Conservation (phyloP, 2,888 invertebrate genomes). For the Napeogenes sylphis region DNA sequence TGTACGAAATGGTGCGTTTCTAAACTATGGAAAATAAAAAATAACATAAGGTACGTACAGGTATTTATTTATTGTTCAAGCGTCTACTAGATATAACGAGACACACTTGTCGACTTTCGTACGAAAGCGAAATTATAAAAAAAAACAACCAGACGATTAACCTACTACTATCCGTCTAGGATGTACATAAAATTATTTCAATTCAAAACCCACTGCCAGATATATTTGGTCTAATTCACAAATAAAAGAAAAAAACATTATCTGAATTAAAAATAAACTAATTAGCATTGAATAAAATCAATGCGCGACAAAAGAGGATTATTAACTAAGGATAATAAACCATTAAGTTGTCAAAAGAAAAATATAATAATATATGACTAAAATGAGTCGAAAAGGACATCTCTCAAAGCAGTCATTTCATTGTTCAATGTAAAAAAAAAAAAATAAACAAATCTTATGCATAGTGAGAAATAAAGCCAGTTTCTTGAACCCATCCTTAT, state of each 20-base stretch:
- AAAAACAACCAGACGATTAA: slow-evolving; percentile 57
- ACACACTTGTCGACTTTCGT: slow-evolving; percentile 60
- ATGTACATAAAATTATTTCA: slow-evolving; percentile 45
- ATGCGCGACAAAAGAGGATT: slow-evolving; percentile 14
- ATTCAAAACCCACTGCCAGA: slow-evolving; percentile 58
- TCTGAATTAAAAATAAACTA: slow-evolving; percentile 27
- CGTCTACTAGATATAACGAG: slow-evolving; percentile 70
- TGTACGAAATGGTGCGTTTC: neutral
- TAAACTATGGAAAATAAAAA: slow-evolving; percentile 38
- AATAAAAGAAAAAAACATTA: slow-evolving; percentile 38
- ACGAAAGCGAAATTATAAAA: slow-evolving; percentile 56
- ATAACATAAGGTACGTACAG: slow-evolving; percentile 66
- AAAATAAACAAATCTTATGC: neutral
- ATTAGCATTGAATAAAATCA: slow-evolving; percentile 17
- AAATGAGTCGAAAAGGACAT: slow-evolving; percentile 14
- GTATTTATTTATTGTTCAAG: slow-evolving; percentile 74
- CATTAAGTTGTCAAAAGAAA: slow-evolving; percentile 18
- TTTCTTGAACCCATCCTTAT: neutral
- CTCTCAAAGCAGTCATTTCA: neutral
- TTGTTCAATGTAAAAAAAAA: neutral
- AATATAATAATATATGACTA: slow-evolving; percentile 17
- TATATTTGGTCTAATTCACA: slow-evolving; percentile 55
- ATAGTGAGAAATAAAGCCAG: neutral
- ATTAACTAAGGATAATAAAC: slow-evolving; percentile 12
- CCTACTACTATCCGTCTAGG: slow-evolving; percentile 48